Base-by-base conservation (phyloP, 2,888 invertebrate species). In the Cistogaster globosa region DNA sequence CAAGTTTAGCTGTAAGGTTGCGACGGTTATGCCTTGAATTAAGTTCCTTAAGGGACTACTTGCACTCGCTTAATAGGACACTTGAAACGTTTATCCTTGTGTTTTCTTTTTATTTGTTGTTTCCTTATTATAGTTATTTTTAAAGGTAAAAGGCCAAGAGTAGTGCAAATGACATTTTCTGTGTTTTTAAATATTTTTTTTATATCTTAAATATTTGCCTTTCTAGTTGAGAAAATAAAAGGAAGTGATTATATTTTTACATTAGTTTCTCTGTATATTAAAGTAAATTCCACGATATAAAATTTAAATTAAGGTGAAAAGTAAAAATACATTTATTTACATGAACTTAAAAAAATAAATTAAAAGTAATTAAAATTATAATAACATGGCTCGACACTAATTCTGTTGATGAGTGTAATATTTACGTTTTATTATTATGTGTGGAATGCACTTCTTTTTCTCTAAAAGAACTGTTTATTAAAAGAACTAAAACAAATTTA, bases 11-110 rank as follows among this genome's bases (percentile, higher is more conserved):
- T 45, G 42, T 22, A 18, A 57, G 62, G 57, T 81, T 68, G 58
- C 45, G 26, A 1, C 4, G 62, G 51, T 69, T 51, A 62, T 80
- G 79, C 62, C 72, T 72, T 80, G 76, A 83, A 79, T 83, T 83
- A 77, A 83, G 58, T 68, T 75, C 51, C 83, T 82, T 79, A 63
- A 45, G 79, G 72, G 83, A 67, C 79, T 76, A 83, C 79, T 86
- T 86, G 83, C 69, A 65, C 63, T 55, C 76, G 53, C n/a, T 71
- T 80, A 74, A 83, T 82, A 74, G 72, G 55, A 83, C 72, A 76
- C 83, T 76, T 83, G 72, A 76, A 76, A 63, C 36, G 51, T 68
- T 72, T 83, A 67, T 83, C 51, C 81, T 68, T 85, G 11, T 18
- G 18, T 42, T 42, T 12, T 42, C 3, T 42, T 74, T 32, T 14